Conservation (phyloP, 2,888 invertebrate genomes). For the Siphlonurus alternatus region DNA sequence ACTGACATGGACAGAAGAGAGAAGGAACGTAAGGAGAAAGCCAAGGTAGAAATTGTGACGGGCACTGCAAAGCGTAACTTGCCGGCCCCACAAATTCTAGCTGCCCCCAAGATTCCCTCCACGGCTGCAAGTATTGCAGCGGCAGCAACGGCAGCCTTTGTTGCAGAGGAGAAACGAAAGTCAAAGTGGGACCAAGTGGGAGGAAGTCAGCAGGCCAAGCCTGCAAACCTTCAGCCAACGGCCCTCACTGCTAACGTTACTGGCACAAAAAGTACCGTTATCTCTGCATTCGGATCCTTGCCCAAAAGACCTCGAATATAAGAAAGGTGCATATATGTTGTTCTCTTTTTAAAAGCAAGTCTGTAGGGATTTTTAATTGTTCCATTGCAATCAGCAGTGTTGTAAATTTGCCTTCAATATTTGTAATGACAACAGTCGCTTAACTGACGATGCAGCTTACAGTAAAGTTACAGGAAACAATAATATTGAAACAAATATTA, state of each 20-base stretch:
- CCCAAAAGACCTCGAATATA: constrained; percentile 56
- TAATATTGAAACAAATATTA: too few relatives aligned
- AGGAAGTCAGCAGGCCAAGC: constrained; percentile 23
- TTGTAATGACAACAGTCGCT: too few relatives aligned
- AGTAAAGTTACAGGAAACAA: too few relatives aligned
- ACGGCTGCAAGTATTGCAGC: constrained; percentile 20
- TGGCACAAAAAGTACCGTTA: constrained; percentile 81
- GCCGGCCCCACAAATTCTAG: too few relatives aligned
- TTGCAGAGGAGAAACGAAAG: constrained; percentile 36
- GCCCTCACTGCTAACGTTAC: constrained; percentile 58
- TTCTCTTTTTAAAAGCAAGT: too few relatives aligned
- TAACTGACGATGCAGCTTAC: too few relatives aligned
- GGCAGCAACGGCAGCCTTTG: constrained; percentile 10
- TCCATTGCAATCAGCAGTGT: too few relatives aligned
- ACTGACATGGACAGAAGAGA: constrained; percentile 83
- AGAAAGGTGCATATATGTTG: too few relatives aligned
- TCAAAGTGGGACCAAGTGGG: constrained; percentile 84
- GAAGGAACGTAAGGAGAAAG: constrained; percentile 70
- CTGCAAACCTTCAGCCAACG: constrained; percentile 46
- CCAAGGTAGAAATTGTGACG: constrained; percentile 34
- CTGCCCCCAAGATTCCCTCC: neutral
- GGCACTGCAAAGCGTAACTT: neutral
- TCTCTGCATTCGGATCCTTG: constrained; percentile 82
- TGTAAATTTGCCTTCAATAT: neutral
- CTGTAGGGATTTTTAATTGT: too few relatives aligned